Evolutionary conservation across 37 sponge, comb jelly and placozoan species (phyloP), one percentile per base, ranked within the genome.

Genomic region (Bolinopsis microptera): DNA sequence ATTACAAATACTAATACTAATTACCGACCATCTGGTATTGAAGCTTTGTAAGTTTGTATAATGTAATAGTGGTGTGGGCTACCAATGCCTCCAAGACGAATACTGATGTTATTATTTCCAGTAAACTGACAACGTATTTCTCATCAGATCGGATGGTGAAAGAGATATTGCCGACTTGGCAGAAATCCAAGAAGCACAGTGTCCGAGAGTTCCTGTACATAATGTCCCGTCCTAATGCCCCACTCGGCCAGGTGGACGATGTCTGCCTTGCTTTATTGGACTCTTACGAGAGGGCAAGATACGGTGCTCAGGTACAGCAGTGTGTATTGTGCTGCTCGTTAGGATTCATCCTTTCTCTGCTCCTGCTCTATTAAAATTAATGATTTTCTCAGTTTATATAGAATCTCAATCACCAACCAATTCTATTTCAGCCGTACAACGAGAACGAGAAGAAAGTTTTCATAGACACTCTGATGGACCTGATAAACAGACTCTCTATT

Each of bases 381-480:
- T n/a, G n/a, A n/a, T n/a, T n/a, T n/a, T n/a, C n/a, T n/a, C n/a
- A n/a, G n/a, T n/a, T n/a, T n/a, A n/a, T n/a, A n/a, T n/a, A n/a
- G n/a, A n/a, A n/a, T n/a, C n/a, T n/a, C n/a, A n/a, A n/a, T n/a
- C n/a, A n/a, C n/a, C n/a, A n/a, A n/a, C n/a, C n/a, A n/a, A n/a
- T 41, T 30, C 61, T 0, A 18, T 34, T 86, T 40, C 90, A 86
- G 90, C 90, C 90, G 61, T 86, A 41, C 90, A 86, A 39, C 30
- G 90, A 86, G 61, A 41, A 41, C 26, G 90, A 86, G 61, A 86
- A 41, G 61, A 39, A 86, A 27, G 90, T 86, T 8, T 86, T 86
- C 61, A 86, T 86, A 24, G 90, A 86, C 61, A 86, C 90, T 16
- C 30, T 86, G 27, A 86, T 86, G 90, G 90, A 86, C 61, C 90